phyloP scores from a whole-genome alignment of 2,888 invertebrate genomes.

The Phytoseiulus persimilis region DNA sequence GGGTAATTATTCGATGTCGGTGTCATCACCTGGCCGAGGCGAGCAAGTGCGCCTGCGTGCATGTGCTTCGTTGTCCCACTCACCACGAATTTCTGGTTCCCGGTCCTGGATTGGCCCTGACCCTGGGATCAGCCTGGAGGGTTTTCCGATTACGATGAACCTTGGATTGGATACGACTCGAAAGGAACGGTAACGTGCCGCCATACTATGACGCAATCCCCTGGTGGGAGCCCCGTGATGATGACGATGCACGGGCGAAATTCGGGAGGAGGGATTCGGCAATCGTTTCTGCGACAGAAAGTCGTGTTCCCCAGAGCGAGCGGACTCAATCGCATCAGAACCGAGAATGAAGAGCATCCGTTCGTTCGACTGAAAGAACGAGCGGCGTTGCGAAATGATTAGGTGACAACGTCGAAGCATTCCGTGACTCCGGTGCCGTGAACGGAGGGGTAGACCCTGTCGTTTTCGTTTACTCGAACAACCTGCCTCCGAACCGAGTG shows the following conservation, averaged over 20 bases:
- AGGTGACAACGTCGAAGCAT: conserved; percentile 5
- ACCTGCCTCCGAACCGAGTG: background rate
- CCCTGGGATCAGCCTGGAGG: too few species aligned
- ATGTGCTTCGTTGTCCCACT: background rate
- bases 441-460: conserved; percentile 1
- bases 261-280: background rate
- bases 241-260: background rate
- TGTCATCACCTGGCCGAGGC: background rate
- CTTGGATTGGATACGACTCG: too few species aligned
- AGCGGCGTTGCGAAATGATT: background rate
- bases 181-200: too few species aligned
- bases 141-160: too few species aligned
- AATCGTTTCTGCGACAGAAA: background rate
- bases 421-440: background rate
- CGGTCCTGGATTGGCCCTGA: too few species aligned
- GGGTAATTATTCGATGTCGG: background rate
- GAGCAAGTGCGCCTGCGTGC: background rate
- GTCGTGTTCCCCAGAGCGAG: background rate
- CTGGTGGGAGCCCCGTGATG: background rate
- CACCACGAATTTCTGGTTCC: background rate
- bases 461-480: background rate
- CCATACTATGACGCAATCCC: background rate
- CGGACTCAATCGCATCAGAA: background rate
- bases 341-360: background rate
- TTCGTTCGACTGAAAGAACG: background rate